Evolutionary conservation across 2,888 invertebrate species (phyloP), one percentile per base, ranked within the genome.

Genomic region (Orchesella flavescens): DNA sequence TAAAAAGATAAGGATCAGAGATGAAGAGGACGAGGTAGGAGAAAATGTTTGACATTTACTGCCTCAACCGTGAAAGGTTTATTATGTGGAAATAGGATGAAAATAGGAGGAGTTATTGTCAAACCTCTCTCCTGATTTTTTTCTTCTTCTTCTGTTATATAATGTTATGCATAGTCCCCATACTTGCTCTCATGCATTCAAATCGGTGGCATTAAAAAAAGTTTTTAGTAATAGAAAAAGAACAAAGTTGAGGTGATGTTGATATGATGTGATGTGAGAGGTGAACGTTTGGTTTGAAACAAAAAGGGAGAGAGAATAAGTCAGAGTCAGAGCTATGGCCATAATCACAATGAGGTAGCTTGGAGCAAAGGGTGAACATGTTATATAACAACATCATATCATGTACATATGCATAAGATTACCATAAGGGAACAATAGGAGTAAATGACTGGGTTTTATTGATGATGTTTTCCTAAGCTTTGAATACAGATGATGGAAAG

Each of bases 11-110:
- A 76, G 57, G 66, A 76, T 65, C 68, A 49, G 15, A 49, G 15
- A 76, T 13, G 44, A 49, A 57, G 23, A 59, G 24, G 61, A 69
- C 24, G 21, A 46, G 69, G 61, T 34, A 49, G 55, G 66, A 57
- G 76, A 76, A 66, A 68, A 59, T 63, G 69, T 68, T 71, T 61
- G 69, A 78, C 69, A 78, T 69, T 78, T 78, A 76, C 76, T 49
- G 66, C 76, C 53, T 57, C 34, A 66, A 76, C 55, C 34, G 76
- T 76, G 76, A 76, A 76, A 76, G 76, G 76, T 76, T 76, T 76
- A 76, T 76, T 76, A 76, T 65, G 76, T 76, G 76, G 76, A 76
- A 76, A 76, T 76, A 76, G 76, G 76, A 66, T 66, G 76, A 76
- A 76, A 76, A 76, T 76, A 76, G 76, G 76, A 76, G 76, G 76